Base-by-base conservation (phyloP, 2,113 vertebrate genomes). In the Pristiophorus japonicus region DNA sequence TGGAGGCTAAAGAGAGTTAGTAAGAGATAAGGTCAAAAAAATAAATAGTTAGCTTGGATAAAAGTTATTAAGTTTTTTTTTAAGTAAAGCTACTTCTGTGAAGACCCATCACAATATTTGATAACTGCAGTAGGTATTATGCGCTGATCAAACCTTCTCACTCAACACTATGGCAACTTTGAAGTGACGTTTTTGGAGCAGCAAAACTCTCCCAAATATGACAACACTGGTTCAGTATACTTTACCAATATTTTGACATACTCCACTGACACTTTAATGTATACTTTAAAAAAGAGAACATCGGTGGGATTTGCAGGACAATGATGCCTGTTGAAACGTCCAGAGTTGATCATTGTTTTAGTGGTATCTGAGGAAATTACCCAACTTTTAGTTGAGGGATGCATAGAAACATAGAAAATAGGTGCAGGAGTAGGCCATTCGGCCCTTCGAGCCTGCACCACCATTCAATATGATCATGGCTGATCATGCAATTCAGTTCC, bases 181-280 rank as follows among this genome's bases (percentile, higher is more conserved):
- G 51, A 91, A 91, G 55, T 91, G 55, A 91, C 55, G 18, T 62
- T 91, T 91, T 34, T 91, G 55, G 55, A 91, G 30, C 87, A 62
- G 55, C 5, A 91, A 38, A 81, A 18, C 55, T n/a, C 87, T 59
- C 51, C 87, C 5, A 62, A 59, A 62, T 90, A n/a, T n/a, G n/a
- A n/a, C 59, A 92, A 92, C 38, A 42, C 34, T 62, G 34, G 18
- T 92, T 92, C 22, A 92, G 65, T 63, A 38, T 38, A 65, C 62
- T 59, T 65, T 34, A 65, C 59, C 34, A 63, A 92, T 38, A 65
- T 92, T 92, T 92, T 92, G 88, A 62, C 59, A 63, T 6, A n/a
- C 18, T 92, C 59, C 88, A 20, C 88, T 38, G 24, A 38, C 18
- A 22, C 88, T 65, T 20, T 18, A 20, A 63, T 38, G 59, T 38